These are phyloP conservation scores for human DNA, from an alignment of 2,113 vertebrate species.

Conservation along the genomic window DNA sequence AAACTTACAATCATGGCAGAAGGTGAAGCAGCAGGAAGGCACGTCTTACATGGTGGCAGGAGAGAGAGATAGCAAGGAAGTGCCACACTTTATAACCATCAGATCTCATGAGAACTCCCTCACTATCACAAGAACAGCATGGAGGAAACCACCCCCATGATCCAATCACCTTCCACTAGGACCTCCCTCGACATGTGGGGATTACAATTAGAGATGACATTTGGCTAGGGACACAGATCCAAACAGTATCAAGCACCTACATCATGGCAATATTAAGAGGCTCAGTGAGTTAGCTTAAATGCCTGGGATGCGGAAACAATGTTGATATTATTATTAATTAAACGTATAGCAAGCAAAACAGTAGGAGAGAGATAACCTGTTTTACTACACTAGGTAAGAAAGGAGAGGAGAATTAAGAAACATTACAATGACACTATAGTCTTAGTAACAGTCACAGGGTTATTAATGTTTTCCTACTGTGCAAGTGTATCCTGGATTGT, in stretches of 20 bases:
- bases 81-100: too few species aligned
- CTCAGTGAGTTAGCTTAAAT: neutral
- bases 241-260: neutral
- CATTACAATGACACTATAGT: neutral
- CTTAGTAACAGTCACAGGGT: conserved; percentile 35
- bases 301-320: neutral
- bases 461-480: conserved; percentile 39
- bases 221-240: too few species aligned
- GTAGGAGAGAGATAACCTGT: neutral
- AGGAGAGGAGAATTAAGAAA: conserved; percentile 17
- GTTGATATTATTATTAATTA: neutral
- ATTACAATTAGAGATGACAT: too few species aligned
- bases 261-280: neutral
- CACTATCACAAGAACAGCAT: too few species aligned
- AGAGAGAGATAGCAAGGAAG: too few species aligned
- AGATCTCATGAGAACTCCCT: too few species aligned
- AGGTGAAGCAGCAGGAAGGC: too few species aligned
- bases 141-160: too few species aligned
- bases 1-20: too few species aligned
- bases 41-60: too few species aligned
- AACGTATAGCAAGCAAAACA: neutral
- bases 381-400: neutral
- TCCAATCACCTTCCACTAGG: too few species aligned
- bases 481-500: conserved; percentile 58
- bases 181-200: too few species aligned